Base-by-base conservation (phyloP, 2,113 vertebrate species). In the Gnathonemus echidnorhynchus region DNA sequence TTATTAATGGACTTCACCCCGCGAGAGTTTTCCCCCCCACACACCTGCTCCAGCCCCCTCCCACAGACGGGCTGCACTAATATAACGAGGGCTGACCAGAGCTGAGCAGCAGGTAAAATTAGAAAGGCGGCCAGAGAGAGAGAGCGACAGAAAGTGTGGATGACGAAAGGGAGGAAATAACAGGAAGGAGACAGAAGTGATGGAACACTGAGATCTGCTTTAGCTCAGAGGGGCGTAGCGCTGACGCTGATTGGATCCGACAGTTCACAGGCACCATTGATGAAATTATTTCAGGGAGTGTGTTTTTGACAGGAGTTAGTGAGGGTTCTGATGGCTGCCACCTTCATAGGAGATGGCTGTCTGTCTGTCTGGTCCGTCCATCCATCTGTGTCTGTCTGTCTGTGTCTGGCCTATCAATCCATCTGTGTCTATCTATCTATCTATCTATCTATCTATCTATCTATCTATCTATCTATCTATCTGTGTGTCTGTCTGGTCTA, bases 1-100 rank as follows among this genome's bases (percentile, higher is more conserved):
- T 88, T 88, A 80, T 80, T 90, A 50, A 88, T 56, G 66, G 62
- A 88, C 49, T 39, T 87, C 24, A 86, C 85, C 45, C n/a, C 27
- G 58, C 58, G 6, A 49, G 58, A 53, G 85, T 42, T 87, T 74
- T 10, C 10, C 58, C 85, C 50, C 50, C 50, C 50, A 0, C 52
- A 5, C 5, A 74, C 89, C 46, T 87, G 53, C 58, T 24, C 31
- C 42, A 11, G 56, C 84, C 62, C 85, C 56, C 52, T 9, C 52
- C 83, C n/a, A 84, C 56, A 88, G 39, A 62, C 86, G 77, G 5
- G 70, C 85, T 27, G 62, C 45, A 52, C 50, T 42, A 90, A 90
- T 31, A 49, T 56, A 24, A 42, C 56, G 39, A 70, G 83, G 48
- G 27, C 52, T 45, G 52, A 62, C 89, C 77, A 27, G 80, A 35